A percentile compares a stretch with the other conserved stretches of the same genome.
Evolutionary conservation across 2,113 vertebrate species (phyloP).

Genomic region (Romanogobio albipinnatus): DNA sequence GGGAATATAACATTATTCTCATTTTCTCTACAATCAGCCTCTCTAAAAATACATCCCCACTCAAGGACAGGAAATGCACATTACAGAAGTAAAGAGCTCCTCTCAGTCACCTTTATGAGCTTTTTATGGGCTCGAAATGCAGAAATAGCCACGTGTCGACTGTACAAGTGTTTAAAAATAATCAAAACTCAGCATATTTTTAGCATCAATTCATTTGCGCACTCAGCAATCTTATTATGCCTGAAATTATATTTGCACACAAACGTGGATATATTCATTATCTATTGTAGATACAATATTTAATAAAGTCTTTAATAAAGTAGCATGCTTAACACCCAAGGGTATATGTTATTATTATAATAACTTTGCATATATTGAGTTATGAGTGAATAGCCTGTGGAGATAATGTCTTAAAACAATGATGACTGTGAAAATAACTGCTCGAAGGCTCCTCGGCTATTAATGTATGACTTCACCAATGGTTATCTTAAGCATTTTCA

Average conservation of each 20-base stretch:
- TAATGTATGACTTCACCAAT: neutral
- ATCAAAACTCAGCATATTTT: neutral
- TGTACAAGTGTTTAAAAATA: neutral
- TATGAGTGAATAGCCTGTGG: neutral
- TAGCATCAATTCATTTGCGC: neutral
- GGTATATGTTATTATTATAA: constrained; percentile 12
- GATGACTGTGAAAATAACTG: neutral
- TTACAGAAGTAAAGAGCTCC: neutral
- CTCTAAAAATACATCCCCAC: constrained; percentile 34
- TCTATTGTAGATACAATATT: neutral
- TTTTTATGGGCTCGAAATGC: neutral
- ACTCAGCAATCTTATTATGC: neutral
- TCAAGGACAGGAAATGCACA: constrained; percentile 25
- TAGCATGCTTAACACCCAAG: neutral
- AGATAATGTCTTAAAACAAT: constrained; percentile 12
- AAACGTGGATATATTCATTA: neutral
- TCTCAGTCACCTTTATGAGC: constrained; percentile 10
- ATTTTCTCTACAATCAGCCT: constrained; percentile 21
- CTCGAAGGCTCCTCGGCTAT: neutral
- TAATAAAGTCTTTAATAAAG: neutral
- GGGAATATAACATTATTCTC: neutral
- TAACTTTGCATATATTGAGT: constrained; percentile 21
- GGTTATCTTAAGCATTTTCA: constrained; percentile 16
- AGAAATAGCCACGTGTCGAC: neutral
- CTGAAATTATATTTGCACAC: neutral